phyloP scores from a whole-genome alignment of 1,140 invertebrate species.

The Tetramorium alpestre region DNA sequence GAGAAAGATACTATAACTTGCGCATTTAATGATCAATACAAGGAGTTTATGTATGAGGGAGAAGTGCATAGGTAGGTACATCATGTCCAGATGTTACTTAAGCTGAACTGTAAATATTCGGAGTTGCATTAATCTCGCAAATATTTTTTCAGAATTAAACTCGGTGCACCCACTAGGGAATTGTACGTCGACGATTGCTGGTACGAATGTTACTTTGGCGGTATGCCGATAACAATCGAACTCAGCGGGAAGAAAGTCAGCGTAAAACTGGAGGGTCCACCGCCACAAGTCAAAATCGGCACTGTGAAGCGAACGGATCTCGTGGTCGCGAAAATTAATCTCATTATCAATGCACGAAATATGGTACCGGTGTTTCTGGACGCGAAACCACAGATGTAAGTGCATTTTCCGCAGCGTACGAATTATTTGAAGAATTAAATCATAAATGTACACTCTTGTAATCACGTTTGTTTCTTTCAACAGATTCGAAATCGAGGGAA shows the following conservation, averaged over 20 bases:
- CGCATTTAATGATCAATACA: conserved; percentile 91
- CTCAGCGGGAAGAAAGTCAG: conserved; percentile 91
- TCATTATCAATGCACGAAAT: conserved; percentile 92
- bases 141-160: conserved; percentile 88
- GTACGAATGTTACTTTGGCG: conserved; percentile 97
- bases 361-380: conserved; percentile 94
- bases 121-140: neutral
- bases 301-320: conserved; percentile 90
- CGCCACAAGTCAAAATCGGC: conserved; percentile 94
- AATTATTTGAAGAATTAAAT: conserved; percentile 16
- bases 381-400: conserved; percentile 91
- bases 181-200: conserved; percentile 94
- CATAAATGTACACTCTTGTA: conserved; percentile 5
- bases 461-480: conserved; percentile 59
- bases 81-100: neutral
- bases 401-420: conserved; percentile 16
- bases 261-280: conserved; percentile 93
- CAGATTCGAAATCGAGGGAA: conserved; percentile 90
- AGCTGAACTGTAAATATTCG: neutral
- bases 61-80: conserved; percentile 87
- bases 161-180: conserved; percentile 97
- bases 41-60: conserved; percentile 90
- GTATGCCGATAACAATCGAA: conserved; percentile 93
- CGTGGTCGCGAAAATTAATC: conserved; percentile 92
- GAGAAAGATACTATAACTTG: conserved; percentile 89